Evolutionary conservation across 2,888 invertebrate species (phyloP), one percentile per base, ranked within the genome.

Genomic region (Microctonus hyperodae): DNA sequence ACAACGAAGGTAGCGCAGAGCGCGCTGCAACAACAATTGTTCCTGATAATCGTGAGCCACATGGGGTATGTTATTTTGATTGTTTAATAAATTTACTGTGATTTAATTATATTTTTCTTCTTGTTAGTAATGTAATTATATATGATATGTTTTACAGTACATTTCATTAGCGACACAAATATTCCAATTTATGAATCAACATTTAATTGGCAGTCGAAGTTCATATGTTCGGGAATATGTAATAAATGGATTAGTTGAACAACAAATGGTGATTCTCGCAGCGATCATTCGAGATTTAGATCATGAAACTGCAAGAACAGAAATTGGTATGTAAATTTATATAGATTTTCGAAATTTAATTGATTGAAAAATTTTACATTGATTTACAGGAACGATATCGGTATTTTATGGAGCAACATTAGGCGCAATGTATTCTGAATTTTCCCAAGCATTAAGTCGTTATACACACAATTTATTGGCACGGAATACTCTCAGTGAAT

Each of bases 241-340:
- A 1, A 90, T 91, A 73, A 87, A 88, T 68, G 91, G 91, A 40
- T 85, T 95, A 33, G 91, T 92, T 65, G 96, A 96, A 77, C 93
- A 95, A 57, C 96, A 97, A 84, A 94, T 96, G 88, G 90, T 93
- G 10, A 89, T 95, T 73, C 87, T 97, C 67, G 94, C 96, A 0
- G 93, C 94, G 7, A 91, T 97, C 55, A 91, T 97, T 60, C 90
- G 93, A 76, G 97, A 97, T 83, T 87, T 97, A 63, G 97, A 97
- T 84, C 88, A 92, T 61, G 97, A 97, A 86, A 93, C 94, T 1
- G 91, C 94, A 6, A 87, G 93, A 64, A 92, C 93, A 5, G 95
- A 95, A 78, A 90, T 90, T 74, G 90, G 88, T 87, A 70, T 16
- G 16, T 44, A 64, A 22, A 40, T 20, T 35, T 1, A 16, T 37